These are phyloP conservation scores for Triplophysa rosa DNA, from an alignment of 2,113 vertebrate genomes.

Conservation along the genomic window DNA sequence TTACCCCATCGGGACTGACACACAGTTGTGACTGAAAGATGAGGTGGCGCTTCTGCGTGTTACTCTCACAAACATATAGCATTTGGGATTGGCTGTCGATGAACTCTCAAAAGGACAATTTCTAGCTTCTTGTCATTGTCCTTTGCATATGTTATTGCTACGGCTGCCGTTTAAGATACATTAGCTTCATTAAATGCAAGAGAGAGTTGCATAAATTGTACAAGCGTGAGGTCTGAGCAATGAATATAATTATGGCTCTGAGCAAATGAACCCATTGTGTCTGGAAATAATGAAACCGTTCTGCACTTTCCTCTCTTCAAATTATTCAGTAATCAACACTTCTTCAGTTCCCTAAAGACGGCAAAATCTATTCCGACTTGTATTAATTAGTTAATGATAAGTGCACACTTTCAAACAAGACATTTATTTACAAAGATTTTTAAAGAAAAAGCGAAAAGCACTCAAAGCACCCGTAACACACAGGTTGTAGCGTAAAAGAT, in stretches of 20 bases:
- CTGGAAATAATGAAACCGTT: slow-evolving; percentile 48
- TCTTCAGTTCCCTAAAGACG: slow-evolving; percentile 29
- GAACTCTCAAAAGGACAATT: slow-evolving; percentile 6
- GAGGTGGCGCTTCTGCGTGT: not conserved
- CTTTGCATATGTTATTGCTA: slow-evolving; percentile 24
- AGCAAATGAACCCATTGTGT: slow-evolving; percentile 56
- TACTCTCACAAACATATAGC: not conserved
- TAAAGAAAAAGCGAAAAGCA: slow-evolving; percentile 21
- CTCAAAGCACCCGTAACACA: not conserved
- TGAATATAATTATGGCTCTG: slow-evolving; percentile 49
- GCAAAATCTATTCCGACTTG: slow-evolving; percentile 33
- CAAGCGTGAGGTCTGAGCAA: slow-evolving; percentile 44
- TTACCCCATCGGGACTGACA: not conserved
- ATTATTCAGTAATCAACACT: slow-evolving; percentile 48
- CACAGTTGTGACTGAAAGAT: not conserved
- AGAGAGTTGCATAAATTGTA: slow-evolving; percentile 40
- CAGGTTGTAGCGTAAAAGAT: not conserved
- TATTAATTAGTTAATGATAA: slow-evolving; percentile 41
- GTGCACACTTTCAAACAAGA: slow-evolving; percentile 15
- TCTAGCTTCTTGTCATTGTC: not conserved
- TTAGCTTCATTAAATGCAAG: slow-evolving; percentile 43
- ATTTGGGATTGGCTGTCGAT: not conserved
- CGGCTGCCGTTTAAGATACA: slow-evolving; percentile 35
- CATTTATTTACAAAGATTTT: slow-evolving; percentile 2
- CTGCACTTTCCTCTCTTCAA: slow-evolving; percentile 40